Evolutionary conservation across 1,140 invertebrate species (phyloP).

Genomic region (Megalonaias nervosa): DNA sequence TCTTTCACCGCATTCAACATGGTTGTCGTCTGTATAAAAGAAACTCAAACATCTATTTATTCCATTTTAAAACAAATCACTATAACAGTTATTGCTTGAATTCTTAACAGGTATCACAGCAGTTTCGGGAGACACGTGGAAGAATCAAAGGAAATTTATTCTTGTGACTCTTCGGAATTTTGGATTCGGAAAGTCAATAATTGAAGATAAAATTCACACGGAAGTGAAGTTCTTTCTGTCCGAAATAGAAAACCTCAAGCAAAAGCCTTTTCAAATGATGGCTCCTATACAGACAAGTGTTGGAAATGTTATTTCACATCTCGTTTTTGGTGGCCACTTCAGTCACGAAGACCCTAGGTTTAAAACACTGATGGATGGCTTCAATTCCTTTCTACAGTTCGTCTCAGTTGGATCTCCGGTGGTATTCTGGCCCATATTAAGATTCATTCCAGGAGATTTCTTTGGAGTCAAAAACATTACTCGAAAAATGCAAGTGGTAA

Average conservation of each 20-base stretch:
- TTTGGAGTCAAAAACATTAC: too few species aligned
- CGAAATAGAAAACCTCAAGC: slow-evolving; percentile 9
- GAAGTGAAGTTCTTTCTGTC: slow-evolving; percentile 1
- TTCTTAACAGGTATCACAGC: slow-evolving; percentile 12
- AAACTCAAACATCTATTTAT: too few species aligned
- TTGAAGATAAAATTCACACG: slow-evolving; percentile 21
- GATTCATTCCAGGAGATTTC: too few species aligned
- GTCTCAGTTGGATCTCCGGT: too few species aligned
- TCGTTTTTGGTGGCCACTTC: slow-evolving; percentile 21
- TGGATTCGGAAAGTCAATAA: slow-evolving; percentile 25
- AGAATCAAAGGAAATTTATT: slow-evolving; percentile 18
- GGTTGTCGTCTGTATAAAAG: too few species aligned
- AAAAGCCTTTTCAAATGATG: slow-evolving; percentile 23
- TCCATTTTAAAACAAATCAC: too few species aligned
- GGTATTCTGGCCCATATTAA: too few species aligned
- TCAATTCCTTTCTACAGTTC: too few species aligned
- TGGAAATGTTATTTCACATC: slow-evolving; percentile 19
- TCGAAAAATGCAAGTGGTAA: too few species aligned
- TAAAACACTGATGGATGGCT: slow-evolving; percentile 2
- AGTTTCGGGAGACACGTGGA: slow-evolving; percentile 14
- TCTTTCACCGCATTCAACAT: too few species aligned
- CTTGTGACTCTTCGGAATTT: slow-evolving; percentile 24
- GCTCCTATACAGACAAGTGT: slow-evolving; percentile 9
- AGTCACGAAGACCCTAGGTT: slow-evolving; percentile 17
- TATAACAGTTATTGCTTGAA: too few species aligned